A percentile compares a stretch with the other conserved stretches of the same genome.
Conservation (phyloP, 2,888 invertebrate genomes). For the Caenorhabditis plicata region DNA sequence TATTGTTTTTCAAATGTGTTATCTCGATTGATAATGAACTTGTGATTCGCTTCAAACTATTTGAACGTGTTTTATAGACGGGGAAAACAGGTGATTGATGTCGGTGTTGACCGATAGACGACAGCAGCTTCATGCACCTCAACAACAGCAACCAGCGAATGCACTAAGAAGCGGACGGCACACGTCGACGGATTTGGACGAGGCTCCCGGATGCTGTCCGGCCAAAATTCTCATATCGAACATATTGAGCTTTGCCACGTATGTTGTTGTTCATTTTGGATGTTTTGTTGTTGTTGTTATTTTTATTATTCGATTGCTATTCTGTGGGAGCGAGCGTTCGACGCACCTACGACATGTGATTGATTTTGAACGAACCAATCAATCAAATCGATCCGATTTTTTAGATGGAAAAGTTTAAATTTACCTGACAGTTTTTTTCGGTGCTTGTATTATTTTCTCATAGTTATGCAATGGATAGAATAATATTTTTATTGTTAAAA, state of each 20-base stretch:
- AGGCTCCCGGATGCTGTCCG: conserved; percentile 60
- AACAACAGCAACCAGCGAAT: no score
- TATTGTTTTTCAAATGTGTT: no score
- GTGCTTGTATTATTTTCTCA: background rate
- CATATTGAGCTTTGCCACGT: conserved; percentile 61
- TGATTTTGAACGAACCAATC: background rate
- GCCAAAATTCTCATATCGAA: conserved; percentile 63
- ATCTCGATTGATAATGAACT: no score
- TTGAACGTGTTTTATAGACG: no score
- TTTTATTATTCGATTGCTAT: no score
- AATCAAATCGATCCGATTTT: background rate
- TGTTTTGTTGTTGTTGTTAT: no score
- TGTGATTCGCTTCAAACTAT: no score
- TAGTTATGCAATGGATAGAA: background rate
- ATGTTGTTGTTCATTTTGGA: no score
- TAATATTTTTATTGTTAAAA: no score
- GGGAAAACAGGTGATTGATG: conserved; percentile 4
- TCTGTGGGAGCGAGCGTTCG: no score
- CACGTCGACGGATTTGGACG: conserved; percentile 43
- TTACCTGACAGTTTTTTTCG: background rate
- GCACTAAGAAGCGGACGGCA: no score
- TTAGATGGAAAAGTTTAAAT: background rate
- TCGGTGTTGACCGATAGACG: conserved; percentile 22
- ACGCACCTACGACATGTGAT: no score
- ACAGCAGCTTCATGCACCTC: conserved; percentile 18